A percentile compares a stretch with the other conserved stretches of the same genome.
Conservation (phyloP, 2,113 vertebrate species). For the Microtus montanus region DNA sequence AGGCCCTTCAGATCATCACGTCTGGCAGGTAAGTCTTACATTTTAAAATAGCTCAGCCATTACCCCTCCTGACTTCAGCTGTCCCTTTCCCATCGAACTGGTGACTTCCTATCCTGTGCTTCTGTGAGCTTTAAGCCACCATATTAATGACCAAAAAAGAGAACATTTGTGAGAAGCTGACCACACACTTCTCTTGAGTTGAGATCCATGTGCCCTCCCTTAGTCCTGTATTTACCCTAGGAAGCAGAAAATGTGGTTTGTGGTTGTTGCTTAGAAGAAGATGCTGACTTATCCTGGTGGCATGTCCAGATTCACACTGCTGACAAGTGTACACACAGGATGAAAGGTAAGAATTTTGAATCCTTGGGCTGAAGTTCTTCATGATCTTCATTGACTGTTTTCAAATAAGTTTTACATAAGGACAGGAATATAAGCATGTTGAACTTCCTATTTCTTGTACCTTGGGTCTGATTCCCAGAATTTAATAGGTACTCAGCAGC, state of each 20-base stretch:
- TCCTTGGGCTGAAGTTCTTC: not conserved
- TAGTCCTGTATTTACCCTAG: not conserved
- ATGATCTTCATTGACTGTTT: not conserved
- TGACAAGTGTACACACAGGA: not conserved
- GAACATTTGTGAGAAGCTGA: slow-evolving; percentile 11
- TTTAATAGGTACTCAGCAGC: not conserved
- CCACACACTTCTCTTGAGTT: not conserved
- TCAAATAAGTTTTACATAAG: slow-evolving; percentile 5
- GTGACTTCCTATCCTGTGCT: not conserved
- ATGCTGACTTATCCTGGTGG: not conserved
- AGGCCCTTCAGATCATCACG: not conserved
- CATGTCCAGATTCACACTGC: not conserved
- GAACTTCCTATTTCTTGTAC: slow-evolving; percentile 29
- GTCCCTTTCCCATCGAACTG: not conserved
- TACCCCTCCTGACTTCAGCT: not conserved
- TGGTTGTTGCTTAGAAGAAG: not conserved
- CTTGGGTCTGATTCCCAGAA: not conserved
- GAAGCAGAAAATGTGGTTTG: not conserved
- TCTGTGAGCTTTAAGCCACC: not conserved
- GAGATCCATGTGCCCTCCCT: not conserved
- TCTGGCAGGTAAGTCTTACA: not conserved
- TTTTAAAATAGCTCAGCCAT: slow-evolving; percentile 42
- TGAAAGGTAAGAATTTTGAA: not conserved
- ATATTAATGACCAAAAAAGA: not conserved
- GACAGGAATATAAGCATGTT: not conserved